These are phyloP conservation scores for Spialia ferax DNA, from an alignment of 2,888 invertebrate species.

Conservation along the genomic window DNA sequence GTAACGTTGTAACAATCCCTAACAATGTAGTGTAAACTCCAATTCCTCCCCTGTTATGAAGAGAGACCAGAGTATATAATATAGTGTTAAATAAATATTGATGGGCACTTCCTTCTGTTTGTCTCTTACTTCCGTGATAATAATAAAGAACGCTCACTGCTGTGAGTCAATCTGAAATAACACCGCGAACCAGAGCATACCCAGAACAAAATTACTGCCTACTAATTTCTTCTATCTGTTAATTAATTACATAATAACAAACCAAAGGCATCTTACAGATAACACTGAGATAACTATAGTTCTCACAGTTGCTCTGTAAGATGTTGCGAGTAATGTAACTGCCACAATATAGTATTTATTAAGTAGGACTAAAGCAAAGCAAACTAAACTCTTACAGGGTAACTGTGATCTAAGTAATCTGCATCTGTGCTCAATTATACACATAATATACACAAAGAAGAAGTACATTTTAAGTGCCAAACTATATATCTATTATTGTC, in stretches of 20 bases:
- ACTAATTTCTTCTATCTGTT: neutral
- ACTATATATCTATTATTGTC: constrained; percentile 36
- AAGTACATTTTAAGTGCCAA: constrained; percentile 21
- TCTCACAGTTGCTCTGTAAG: constrained; percentile 83
- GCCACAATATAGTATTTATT: constrained; percentile 68
- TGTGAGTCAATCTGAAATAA: no score
- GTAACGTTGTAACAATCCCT: no score
- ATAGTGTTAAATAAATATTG: no score
- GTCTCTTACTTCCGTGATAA: no score
- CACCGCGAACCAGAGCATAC: no score
- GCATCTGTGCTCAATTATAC: constrained; percentile 14
- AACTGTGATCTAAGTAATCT: constrained; percentile 68
- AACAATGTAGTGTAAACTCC: no score
- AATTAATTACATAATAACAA: neutral
- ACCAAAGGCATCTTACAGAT: constrained; percentile 33
- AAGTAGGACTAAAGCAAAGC: constrained; percentile 24
- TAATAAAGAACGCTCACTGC: no score
- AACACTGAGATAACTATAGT: constrained; percentile 25
- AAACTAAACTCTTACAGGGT: constrained; percentile 71
- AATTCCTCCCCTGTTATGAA: no score
- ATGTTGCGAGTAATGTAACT: constrained; percentile 77
- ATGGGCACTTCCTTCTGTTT: no score
- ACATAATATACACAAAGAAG: neutral
- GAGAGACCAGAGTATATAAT: no score
- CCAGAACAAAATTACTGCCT: neutral